phyloP scores from a whole-genome alignment of 2,888 invertebrate species.

The Ischnura elegans region DNA sequence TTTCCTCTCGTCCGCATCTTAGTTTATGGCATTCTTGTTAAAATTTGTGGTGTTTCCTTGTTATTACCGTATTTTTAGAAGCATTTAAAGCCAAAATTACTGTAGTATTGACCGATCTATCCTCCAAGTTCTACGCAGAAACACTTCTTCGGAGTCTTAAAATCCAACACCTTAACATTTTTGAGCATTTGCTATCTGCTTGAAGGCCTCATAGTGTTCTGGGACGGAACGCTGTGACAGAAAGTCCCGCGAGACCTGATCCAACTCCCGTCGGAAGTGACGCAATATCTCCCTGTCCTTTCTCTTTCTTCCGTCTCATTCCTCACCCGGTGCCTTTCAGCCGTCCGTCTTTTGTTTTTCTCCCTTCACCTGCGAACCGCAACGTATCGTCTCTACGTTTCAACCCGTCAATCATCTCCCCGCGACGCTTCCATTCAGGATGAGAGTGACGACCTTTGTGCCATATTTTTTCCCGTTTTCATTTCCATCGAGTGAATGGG shows the following conservation, averaged over 20 bases:
- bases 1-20: too few species aligned
- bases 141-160: too few species aligned
- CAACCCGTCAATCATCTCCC: not conserved
- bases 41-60: too few species aligned
- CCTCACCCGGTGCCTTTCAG: not conserved
- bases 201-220: not conserved
- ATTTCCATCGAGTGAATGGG: too few species aligned
- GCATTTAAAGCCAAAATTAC: too few species aligned
- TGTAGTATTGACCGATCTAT: too few species aligned
- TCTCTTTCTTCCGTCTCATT: not conserved
- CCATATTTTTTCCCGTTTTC: too few species aligned
- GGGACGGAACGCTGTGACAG: not conserved
- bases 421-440: not conserved
- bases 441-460: not conserved
- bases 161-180: too few species aligned
- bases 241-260: not conserved
- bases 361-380: not conserved
- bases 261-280: not conserved
- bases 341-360: not conserved
- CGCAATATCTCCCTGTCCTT: not conserved
- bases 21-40: too few species aligned
- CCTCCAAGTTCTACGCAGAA: too few species aligned
- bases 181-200: too few species aligned
- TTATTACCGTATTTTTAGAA: too few species aligned
- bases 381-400: not conserved